Evolutionary conservation across 1,140 invertebrate species (phyloP), one percentile per base, ranked within the genome.

Genomic region (Meloidogyne chitwoodi): DNA sequence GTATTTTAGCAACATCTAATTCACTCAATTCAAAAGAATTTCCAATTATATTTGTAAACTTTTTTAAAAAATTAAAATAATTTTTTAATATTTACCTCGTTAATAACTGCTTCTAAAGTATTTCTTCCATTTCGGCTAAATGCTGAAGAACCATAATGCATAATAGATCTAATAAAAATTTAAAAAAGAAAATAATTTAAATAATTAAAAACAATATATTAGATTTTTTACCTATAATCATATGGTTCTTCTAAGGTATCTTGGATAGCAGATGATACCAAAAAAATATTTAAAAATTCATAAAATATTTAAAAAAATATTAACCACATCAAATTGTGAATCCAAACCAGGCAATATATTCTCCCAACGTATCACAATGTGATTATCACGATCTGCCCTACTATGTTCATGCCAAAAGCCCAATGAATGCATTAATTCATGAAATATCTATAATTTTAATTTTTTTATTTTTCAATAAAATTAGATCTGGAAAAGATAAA

Each of bases 301-400:
- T 0, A 56, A 56, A 56, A 22, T 8, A n/a, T n/a, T 4, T 48
- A 19, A 5, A 19, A 34, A 41, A 12, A 44, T n/a, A 56, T n/a
- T 56, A 75, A 86, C 85, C 41, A 86, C 85, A 63, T 86, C 84
- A 68, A 86, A 86, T 71, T 86, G 85, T n/a, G 75, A 78, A 64
- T 87, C 85, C 85, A 86, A 87, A 62, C 84, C 84, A 67, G 83
- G 83, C 75, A 87, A 67, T 73, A 86, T 87, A 68, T 86, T 86
- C 61, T 87, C 85, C 85, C 85, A 86, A n/a, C 77, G 70, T n/a
- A 87, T 87, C 11, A 66, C 56, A 24, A 87, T 83, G 62, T 88
- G 80, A 44, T 88, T 79, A 64, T 86, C 84, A 1, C 84, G 44
- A 71, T 85, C 85, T 19, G 84, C 83, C 69, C 84, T 68, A 34